Percentiles rank a stretch among this genome's conserved stretches.
phyloP scores from a whole-genome alignment of 2,888 invertebrate genomes.

The Willowsia nigromaculata region DNA sequence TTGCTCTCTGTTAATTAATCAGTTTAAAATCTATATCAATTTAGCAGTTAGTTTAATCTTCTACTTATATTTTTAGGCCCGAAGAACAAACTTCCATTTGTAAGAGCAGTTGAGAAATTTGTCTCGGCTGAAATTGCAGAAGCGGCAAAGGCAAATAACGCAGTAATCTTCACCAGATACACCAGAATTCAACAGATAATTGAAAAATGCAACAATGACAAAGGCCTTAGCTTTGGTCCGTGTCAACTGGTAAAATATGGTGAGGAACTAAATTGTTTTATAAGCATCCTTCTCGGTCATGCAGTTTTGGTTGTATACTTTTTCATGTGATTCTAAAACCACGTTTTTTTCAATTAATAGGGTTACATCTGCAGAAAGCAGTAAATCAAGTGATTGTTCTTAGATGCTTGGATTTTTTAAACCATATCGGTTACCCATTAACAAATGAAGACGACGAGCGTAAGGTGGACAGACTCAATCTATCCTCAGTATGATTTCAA shows the following conservation, averaged over 20 bases:
- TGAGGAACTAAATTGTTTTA: not conserved
- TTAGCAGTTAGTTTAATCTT: too few species aligned
- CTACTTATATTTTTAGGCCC: too few species aligned
- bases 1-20: not conserved
- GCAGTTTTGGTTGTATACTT: too few species aligned
- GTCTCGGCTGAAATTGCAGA: not conserved
- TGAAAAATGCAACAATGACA: not conserved
- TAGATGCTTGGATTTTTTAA: slow-evolving; percentile 30
- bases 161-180: slow-evolving; percentile 11
- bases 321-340: not conserved
- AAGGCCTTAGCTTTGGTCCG: not conserved
- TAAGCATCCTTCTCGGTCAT: not conserved
- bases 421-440: not conserved
- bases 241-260: slow-evolving; percentile 30
- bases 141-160: not conserved
- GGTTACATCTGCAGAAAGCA: slow-evolving; percentile 5
- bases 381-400: slow-evolving; percentile 16
- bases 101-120: not conserved
- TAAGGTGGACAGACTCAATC: not conserved
- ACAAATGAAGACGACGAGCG: not conserved
- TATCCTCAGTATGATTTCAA: slow-evolving; percentile 22
- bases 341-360: not conserved
- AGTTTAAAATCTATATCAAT: not conserved
- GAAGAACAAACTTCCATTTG: not conserved
- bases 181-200: not conserved